A percentile compares a stretch with the other conserved stretches of the same genome.
These are phyloP conservation scores for Meteorus cinctellus DNA, from an alignment of 2,888 invertebrate species.

Conservation along the genomic window DNA sequence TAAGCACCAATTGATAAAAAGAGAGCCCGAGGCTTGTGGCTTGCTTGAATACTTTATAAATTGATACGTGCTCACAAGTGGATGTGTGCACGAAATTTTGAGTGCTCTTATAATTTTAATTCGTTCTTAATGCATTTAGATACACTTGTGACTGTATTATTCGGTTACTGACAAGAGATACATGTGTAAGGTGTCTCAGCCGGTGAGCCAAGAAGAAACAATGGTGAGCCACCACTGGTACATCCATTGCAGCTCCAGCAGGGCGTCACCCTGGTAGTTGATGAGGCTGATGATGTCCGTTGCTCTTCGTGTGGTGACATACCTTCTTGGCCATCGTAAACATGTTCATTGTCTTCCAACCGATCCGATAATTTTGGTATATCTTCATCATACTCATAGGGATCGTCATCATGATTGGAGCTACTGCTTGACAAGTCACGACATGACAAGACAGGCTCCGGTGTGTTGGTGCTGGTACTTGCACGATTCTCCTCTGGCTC, in stretches of 20 bases:
- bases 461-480: constrained; percentile 12
- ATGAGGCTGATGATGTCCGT: constrained; percentile 52
- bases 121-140: constrained; percentile 30
- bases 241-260: constrained; percentile 64
- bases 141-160: background rate
- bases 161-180: constrained; percentile 63
- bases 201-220: constrained; percentile 68
- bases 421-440: constrained; percentile 43
- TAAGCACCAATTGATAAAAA: background rate
- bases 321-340: constrained; percentile 40
- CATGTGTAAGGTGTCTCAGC: constrained; percentile 63
- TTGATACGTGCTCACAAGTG: constrained; percentile 40
- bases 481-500: constrained; percentile 27
- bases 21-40: constrained; percentile 37
- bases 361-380: constrained; percentile 58
- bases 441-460: constrained; percentile 38
- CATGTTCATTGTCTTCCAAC: constrained; percentile 22
- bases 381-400: constrained; percentile 74
- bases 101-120: constrained; percentile 17
- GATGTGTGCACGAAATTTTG: constrained; percentile 33
- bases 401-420: constrained; percentile 69
- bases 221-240: constrained; percentile 58
- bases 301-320: constrained; percentile 46
- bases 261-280: constrained; percentile 55
- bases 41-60: constrained; percentile 7